phyloP scores from a whole-genome alignment of 2,113 vertebrate species.

The Cebus imitator region DNA sequence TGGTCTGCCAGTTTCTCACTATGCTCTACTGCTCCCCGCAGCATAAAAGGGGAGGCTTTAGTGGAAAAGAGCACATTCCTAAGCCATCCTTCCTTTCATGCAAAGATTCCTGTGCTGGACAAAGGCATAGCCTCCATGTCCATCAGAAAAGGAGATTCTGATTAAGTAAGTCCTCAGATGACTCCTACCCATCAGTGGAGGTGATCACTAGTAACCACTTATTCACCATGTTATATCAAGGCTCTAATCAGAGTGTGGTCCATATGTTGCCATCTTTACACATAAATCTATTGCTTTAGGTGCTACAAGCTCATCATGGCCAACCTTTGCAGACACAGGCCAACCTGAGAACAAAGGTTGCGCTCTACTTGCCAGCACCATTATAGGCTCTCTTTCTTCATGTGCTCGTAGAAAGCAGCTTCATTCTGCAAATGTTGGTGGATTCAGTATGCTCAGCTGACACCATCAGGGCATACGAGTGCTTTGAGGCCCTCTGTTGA shows the following conservation, averaged over 20 bases:
- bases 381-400: neutral
- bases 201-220: neutral
- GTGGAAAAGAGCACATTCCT: neutral
- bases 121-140: neutral
- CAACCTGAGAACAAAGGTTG: neutral
- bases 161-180: neutral
- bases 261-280: neutral
- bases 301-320: neutral
- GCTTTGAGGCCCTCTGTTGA: neutral
- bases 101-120: neutral
- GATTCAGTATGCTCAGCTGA: neutral
- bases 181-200: neutral
- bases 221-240: neutral
- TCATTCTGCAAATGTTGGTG: neutral
- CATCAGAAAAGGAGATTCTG: neutral
- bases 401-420: neutral
- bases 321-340: neutral
- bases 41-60: neutral
- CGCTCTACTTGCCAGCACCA: neutral
- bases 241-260: neutral
- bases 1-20: neutral
- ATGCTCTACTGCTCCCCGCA: neutral
- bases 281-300: neutral
- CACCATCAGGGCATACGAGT: neutral
- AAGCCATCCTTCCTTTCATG: neutral